Evolutionary conservation across 1,140 invertebrate species (phyloP).

Genomic region (Cotesia chilonis): DNA sequence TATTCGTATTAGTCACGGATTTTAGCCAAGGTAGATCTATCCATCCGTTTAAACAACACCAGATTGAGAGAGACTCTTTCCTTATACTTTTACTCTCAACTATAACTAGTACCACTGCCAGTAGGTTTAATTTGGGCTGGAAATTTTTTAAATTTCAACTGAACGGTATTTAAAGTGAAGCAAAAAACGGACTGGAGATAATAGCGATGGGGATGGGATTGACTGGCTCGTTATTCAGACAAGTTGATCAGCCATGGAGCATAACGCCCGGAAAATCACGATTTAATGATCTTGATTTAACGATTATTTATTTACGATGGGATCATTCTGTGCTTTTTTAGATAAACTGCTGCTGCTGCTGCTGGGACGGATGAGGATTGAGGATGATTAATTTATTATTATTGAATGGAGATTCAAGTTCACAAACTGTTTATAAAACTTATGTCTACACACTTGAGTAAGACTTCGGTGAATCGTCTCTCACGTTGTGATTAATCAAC

Average conservation of each 20-base stretch:
- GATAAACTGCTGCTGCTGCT: neutral
- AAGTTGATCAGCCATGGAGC: too few species aligned
- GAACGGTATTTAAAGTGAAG: too few species aligned
- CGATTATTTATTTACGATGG: too few species aligned
- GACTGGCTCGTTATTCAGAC: too few species aligned
- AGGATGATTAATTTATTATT: conserved; percentile 3
- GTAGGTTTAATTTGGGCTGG: neutral
- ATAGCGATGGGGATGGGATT: too few species aligned
- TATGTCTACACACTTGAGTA: conserved; percentile 18
- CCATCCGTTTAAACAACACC: conserved; percentile 3
- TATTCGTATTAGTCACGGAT: conserved; percentile 32
- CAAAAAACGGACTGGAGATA: too few species aligned
- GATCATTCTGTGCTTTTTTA: neutral
- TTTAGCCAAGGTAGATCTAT: neutral
- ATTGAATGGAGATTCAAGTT: conserved; percentile 17
- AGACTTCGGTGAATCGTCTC: conserved; percentile 43
- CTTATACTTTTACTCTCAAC: neutral
- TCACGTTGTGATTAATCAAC: conserved; percentile 62
- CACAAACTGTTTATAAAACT: conserved; percentile 19
- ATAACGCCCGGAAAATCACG: neutral
- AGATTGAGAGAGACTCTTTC: neutral
- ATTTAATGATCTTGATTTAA: conserved; percentile 5
- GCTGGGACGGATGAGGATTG: neutral
- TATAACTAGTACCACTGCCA: neutral
- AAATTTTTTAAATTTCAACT: neutral